Evolutionary conservation across 1,140 invertebrate species (phyloP), one percentile per base, ranked within the genome.

Genomic region (Habropoda laboriosa): DNA sequence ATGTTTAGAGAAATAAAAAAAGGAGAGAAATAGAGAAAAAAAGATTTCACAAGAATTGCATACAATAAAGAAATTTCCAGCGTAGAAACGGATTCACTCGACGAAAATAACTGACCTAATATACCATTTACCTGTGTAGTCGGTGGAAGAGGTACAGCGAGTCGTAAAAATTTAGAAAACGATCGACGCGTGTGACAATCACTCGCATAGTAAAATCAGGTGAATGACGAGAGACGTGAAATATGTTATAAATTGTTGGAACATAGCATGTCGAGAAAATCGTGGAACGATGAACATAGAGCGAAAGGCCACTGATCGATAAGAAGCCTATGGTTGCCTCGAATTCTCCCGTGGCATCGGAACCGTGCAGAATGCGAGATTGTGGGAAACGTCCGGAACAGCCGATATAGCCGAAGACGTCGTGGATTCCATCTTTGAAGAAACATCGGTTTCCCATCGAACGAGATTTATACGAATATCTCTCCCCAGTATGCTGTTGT

Each of bases 341-440:
- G 61, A 75, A 75, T 75, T 57, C 73, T 75, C 61, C 18, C 38
- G 51, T 45, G 61, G 51, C 73, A 57, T 45, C 61, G 73, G 13
- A 66, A 66, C 61, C 61, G 60, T 57, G 73, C 38, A 66, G 73
- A 75, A 75, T 75, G 73, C 49, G 61, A 66, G 73, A 75, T 55
- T 75, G 73, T 66, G 47, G 61, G 61, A 55, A 75, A 66, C 73
- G 73, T 66, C 49, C 57, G 73, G 73, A 45, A 49, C 73, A 30
- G 66, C 73, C 73, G 53, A 75, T 75, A 75, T 75, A 75, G 66
- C 57, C 61, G 73, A 75, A 75, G 61, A n/a, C 21, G 27, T 74
- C 35, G 58, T 18, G 60, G 24, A 75, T 75, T 45, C 61, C 61
- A 55, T 75, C 61, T 75, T 64, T 40, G 49, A 30, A 49, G 27